Base-by-base conservation (phyloP, 1,140 invertebrate species). In the Episyrphus balteatus region DNA sequence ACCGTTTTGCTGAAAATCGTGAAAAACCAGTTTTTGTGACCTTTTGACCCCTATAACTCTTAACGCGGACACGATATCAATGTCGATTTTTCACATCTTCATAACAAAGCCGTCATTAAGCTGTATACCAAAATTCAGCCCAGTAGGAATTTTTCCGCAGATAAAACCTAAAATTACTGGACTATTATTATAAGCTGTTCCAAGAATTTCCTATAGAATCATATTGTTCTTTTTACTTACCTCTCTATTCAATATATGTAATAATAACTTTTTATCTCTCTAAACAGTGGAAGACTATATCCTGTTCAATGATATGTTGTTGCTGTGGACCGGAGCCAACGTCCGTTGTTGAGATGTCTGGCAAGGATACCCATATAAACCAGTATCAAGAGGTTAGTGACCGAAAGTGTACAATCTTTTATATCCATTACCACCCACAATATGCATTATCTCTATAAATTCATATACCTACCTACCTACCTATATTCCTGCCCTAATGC, bases 241-340 rank as follows among this genome's bases (percentile, higher is more conserved):
- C 21, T 26, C 13, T 14, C 17, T 32, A 15, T 30, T 26, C n/a
- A 42, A 6, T 13, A 10, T 40, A 9, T 36, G 10, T 1, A 0
- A 10, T 31, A 32, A 33, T 44, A 46, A 15, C 11, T 13, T 44
- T 42, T 38, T 47, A 1, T 8, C 15, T 36, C 2, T 9, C 15
- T 43, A 2, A 36, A 68, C 14, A 92, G 86, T 92, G 89, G 88
- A 90, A 91, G 70, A 91, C 86, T 7, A 88, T 92, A 56, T 77
- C 82, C 15, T 84, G 83, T 50, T 87, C 84, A 51, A 76, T 90
- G 30, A 75, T 86, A 46, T 89, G 87, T 59, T 90, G 87, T 69
- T 79, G 82, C 55, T 81, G 77, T 63, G 77, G 73, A 31, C 71
- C 75, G 8, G 76, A 77, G 55, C 81, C 81, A 13, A 82, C 79